phyloP scores from a whole-genome alignment of 2,888 invertebrate genomes.

The Cosmorhoe ocellata region DNA sequence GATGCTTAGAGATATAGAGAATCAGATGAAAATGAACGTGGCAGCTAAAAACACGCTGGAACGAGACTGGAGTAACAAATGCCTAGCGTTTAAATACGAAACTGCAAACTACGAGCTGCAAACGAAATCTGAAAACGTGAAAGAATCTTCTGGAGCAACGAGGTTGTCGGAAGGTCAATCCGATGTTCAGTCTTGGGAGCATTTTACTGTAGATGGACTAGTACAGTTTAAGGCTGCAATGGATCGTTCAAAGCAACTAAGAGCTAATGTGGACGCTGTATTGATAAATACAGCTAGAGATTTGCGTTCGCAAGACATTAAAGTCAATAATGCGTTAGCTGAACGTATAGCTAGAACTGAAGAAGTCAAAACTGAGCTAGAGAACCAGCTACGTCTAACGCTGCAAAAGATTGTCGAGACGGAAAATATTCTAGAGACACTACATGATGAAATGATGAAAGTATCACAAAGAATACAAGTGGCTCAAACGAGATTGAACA shows the following conservation, averaged over 20 bases:
- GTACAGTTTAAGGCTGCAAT: conserved; percentile 88
- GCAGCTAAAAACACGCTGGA: conserved; percentile 90
- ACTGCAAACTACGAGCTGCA: conserved; percentile 86
- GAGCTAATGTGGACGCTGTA: conserved; percentile 87
- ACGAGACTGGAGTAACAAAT: conserved; percentile 95
- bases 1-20: conserved; percentile 85
- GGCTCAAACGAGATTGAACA: conserved; percentile 71
- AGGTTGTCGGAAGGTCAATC: conserved; percentile 92
- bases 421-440: conserved; percentile 66
- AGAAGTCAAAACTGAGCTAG: conserved; percentile 87
- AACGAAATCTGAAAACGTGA: conserved; percentile 86
- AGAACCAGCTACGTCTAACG: conserved; percentile 84
- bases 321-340: conserved; percentile 88
- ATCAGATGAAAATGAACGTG: conserved; percentile 87
- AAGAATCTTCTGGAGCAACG: conserved; percentile 91
- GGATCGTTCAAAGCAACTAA: conserved; percentile 86
- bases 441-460: conserved; percentile 70
- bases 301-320: conserved; percentile 90
- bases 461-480: conserved; percentile 71
- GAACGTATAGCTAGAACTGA: conserved; percentile 89
- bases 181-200: conserved; percentile 91
- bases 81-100: conserved; percentile 89
- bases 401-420: conserved; percentile 69
- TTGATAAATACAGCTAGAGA: conserved; percentile 90
- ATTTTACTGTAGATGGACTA: conserved; percentile 88